Base-by-base conservation (phyloP, 1,140 invertebrate species). In the Intoshia linei region DNA sequence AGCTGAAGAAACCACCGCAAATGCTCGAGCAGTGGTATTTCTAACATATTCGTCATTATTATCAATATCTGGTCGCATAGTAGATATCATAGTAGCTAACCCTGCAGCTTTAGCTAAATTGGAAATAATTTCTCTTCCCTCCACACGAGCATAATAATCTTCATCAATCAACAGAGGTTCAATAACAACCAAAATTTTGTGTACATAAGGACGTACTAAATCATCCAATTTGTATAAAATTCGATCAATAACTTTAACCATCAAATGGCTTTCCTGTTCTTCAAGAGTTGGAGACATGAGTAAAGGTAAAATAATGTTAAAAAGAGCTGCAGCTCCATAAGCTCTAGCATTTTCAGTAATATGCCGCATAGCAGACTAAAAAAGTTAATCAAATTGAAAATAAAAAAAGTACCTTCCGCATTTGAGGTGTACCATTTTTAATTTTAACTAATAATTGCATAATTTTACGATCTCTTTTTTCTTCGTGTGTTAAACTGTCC, bases 61-160 rank as follows among this genome's bases (percentile, higher is more conserved):
- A 54, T 98, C 90, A 51, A 98, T 98, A 64, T 98, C 90, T 3
- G 90, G 90, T 58, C 90, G 66, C 90, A 98, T 95, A 0, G 87
- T 95, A 1, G 87, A 95, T 48, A 98, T 98, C 90, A 98, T 98
- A 6, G 90, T 98, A 1, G 90, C 90, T 20, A 98, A 62, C 40
- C 90, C 90, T n/a, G 90, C 90, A 15, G 90, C 90, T 62, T 98
- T 98, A 0, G 90, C 84, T 46, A 98, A 63, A 63, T 98, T 98
- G 0, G 84, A 95, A 48, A 98, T 98, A 42, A 98, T 98, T 61
- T 98, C 90, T 53, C 90, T 66, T 36, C 87, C 84, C 62, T 98
- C 90, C 4, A 95, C 87, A 52, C 90, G 71, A 27, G 90, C 87
- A 60, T 95, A 98, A 54, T 98, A 98, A 61, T 98, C 90, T 66